phyloP scores from a whole-genome alignment of 2,888 invertebrate species.

The Scotopteryx bipunctaria region DNA sequence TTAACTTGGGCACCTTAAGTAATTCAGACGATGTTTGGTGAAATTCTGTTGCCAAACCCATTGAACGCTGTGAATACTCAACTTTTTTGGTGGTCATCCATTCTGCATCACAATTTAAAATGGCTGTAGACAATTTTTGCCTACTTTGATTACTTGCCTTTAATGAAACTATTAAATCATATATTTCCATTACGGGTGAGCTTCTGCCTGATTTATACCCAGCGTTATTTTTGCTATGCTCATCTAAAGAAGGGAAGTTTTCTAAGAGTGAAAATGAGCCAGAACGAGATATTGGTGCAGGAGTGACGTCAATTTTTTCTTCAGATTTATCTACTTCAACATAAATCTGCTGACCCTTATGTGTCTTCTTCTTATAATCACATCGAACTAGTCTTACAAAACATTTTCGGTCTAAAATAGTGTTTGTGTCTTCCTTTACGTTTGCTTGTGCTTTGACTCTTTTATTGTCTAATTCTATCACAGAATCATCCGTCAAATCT shows the following conservation, averaged over 20 bases:
- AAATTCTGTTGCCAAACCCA: not conserved
- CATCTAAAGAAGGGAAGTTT: slow-evolving; percentile 13
- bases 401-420: slow-evolving; percentile 40
- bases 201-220: slow-evolving; percentile 35
- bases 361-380: slow-evolving; percentile 38
- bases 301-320: not conserved
- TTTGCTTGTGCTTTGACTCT: not conserved
- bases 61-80: not conserved
- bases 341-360: slow-evolving; percentile 12
- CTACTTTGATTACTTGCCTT: slow-evolving; percentile 4
- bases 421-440: slow-evolving; percentile 9
- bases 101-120: slow-evolving; percentile 20
- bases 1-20: slow-evolving; percentile 17
- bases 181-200: slow-evolving; percentile 60
- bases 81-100: slow-evolving; percentile 23
- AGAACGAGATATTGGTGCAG: slow-evolving; percentile 13
- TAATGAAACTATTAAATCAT: slow-evolving; percentile 46
- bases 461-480: slow-evolving; percentile 1
- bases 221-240: slow-evolving; percentile 6
- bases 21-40: not conserved
- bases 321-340: too few species aligned
- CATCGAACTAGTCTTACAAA: slow-evolving; percentile 55
- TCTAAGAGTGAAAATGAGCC: slow-evolving; percentile 23
- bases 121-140: not conserved
- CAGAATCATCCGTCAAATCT: slow-evolving; percentile 11